Conservation (phyloP, 1,140 invertebrate species). For the Zaprionus vittiger region DNA sequence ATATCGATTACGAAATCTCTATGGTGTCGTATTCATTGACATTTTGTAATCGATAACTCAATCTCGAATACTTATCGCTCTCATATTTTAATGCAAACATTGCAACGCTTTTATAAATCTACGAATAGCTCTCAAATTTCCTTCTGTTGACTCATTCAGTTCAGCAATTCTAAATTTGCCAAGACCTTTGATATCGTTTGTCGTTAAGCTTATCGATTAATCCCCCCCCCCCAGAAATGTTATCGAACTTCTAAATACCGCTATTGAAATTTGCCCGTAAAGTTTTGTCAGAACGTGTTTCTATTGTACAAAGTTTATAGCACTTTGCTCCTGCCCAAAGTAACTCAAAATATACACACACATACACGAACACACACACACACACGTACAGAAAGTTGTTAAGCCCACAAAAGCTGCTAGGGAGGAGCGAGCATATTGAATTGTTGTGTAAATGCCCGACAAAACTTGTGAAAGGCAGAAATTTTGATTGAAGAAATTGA, state of each 20-base stretch:
- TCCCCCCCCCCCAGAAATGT: not conserved
- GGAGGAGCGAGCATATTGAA: constrained; percentile 12
- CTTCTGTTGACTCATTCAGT: not conserved
- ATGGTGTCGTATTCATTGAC: too few species aligned
- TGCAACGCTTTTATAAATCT: not conserved
- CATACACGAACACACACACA: not conserved
- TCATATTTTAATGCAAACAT: not conserved
- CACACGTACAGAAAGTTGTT: constrained; percentile 10
- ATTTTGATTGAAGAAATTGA: constrained; percentile 40
- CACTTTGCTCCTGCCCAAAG: not conserved
- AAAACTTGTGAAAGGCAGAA: constrained; percentile 22
- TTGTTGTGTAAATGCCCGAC: constrained; percentile 22
- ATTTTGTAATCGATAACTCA: not conserved
- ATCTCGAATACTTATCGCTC: not conserved
- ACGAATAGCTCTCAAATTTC: not conserved
- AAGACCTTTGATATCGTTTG: not conserved
- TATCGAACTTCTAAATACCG: not conserved
- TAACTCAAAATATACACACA: not conserved
- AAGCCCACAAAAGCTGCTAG: constrained; percentile 19
- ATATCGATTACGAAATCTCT: not conserved
- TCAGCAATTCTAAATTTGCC: not conserved
- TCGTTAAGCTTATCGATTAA: not conserved
- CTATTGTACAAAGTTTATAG: constrained; percentile 12
- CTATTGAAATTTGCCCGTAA: not conserved
- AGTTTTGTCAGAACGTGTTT: not conserved